Evolutionary conservation across 2,888 invertebrate genomes (phyloP).

Genomic region (Sinotaia quadrata): DNA sequence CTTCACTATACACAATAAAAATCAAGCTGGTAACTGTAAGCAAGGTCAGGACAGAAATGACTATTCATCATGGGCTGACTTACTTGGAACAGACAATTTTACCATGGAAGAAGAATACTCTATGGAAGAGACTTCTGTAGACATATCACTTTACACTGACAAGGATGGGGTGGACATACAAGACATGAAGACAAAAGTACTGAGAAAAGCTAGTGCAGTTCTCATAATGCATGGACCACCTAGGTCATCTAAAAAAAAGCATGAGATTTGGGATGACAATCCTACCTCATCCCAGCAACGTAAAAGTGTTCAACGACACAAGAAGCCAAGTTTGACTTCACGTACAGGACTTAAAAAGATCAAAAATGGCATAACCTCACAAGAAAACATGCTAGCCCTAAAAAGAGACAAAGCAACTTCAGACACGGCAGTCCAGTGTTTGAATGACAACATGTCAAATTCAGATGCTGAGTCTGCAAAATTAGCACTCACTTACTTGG

Average conservation of each 20-base stretch:
- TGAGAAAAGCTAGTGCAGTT: conserved; percentile 18
- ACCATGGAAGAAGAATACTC: not conserved
- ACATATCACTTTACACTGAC: conserved; percentile 13
- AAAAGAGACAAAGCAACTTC: no score
- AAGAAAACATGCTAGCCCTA: no score
- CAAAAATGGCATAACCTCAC: no score
- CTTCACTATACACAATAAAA: not conserved
- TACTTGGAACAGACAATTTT: conserved; percentile 5
- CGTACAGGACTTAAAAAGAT: no score
- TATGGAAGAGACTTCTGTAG: conserved; percentile 11
- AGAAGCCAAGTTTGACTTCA: no score
- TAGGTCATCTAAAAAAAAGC: no score
- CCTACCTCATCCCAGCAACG: not conserved
- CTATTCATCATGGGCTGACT: not conserved
- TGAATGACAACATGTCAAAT: no score
- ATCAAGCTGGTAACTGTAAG: not conserved
- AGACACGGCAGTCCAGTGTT: no score
- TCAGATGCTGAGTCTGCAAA: no score
- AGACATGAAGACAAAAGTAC: conserved; percentile 22
- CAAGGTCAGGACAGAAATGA: not conserved
- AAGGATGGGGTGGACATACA: not conserved
- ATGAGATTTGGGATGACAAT: no score
- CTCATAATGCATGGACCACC: not conserved
- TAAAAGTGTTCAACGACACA: not conserved
- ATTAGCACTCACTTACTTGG: no score